These are phyloP conservation scores for Glyphotaelius pellucidus DNA, from an alignment of 2,888 invertebrate species.

Conservation along the genomic window DNA sequence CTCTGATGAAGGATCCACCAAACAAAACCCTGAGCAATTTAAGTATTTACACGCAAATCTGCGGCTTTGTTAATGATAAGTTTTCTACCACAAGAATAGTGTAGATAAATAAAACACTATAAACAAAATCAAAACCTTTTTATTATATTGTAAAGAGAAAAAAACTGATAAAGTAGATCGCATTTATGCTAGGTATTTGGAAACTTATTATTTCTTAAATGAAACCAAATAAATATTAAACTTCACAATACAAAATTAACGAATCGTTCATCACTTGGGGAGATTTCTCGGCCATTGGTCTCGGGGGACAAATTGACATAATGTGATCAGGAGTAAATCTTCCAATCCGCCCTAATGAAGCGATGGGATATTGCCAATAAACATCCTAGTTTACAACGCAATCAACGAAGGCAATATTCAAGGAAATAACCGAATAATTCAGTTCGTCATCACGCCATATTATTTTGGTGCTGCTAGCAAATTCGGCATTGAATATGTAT, in stretches of 20 bases:
- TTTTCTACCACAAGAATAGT: too few relatives aligned
- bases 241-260: neutral
- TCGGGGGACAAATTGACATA: neutral
- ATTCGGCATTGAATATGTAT: neutral
- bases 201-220: neutral
- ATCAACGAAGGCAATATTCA: neutral
- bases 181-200: too few relatives aligned
- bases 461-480: neutral
- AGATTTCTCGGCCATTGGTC: neutral
- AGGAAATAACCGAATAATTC: neutral
- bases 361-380: neutral
- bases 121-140: too few relatives aligned
- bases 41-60: too few relatives aligned
- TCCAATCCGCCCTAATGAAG: neutral
- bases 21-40: too few relatives aligned
- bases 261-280: neutral
- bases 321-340: neutral
- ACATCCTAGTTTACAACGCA: neutral
- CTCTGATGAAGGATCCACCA: too few relatives aligned
- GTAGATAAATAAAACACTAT: too few relatives aligned
- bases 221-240: neutral
- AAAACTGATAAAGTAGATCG: too few relatives aligned
- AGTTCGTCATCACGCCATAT: neutral
- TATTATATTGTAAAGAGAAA: too few relatives aligned
- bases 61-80: too few relatives aligned